Base-by-base conservation (phyloP, 2,888 invertebrate genomes). In the Polyommatus iphigenia region DNA sequence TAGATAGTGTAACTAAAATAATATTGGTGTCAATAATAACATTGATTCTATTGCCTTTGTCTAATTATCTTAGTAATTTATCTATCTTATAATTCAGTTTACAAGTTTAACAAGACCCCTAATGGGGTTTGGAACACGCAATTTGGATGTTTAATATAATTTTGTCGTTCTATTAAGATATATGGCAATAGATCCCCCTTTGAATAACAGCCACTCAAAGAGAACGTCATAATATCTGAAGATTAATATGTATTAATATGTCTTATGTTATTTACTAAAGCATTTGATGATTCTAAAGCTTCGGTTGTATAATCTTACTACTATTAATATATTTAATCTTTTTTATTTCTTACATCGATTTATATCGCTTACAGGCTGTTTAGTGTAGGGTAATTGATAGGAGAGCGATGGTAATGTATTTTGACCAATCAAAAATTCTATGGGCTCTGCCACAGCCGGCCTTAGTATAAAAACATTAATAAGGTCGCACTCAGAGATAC, bases 101-200 rank as follows among this genome's bases (percentile, higher is more conserved):
- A 71, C 71, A 57, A 71, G 71, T 76, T 71, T 76, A 78, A 76
- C 54, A 57, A 78, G 67, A 54, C 57, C 76, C 76, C 59, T 78
- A 78, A 77, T 78, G 76, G 78, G 71, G 77, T 80, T 73, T 59
- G 72, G 76, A 78, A 77, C 78, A 77, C 76, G 67, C 76, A 80
- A 73, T 78, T 78, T 78, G 57, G 73, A 46, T 72, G 72, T 50
- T 77, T 78, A 77, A 78, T 77, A 67, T 75, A 76, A 73, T 73
- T 72, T 78, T 46, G 50, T 73, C 54, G 15, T 36, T 36, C 72
- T 46, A 73, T 50, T 50, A 75, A 50, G 75, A 75, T 50, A 75
- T 54, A 75, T 67, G 67, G 67, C 29, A 75, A 50, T 75, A 75
- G 8, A 73, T 29, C 75, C 29, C 75, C 54, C 29, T 29, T 24